phyloP scores from a whole-genome alignment of 2,888 invertebrate species.

The Melangyna quadrimaculata region DNA sequence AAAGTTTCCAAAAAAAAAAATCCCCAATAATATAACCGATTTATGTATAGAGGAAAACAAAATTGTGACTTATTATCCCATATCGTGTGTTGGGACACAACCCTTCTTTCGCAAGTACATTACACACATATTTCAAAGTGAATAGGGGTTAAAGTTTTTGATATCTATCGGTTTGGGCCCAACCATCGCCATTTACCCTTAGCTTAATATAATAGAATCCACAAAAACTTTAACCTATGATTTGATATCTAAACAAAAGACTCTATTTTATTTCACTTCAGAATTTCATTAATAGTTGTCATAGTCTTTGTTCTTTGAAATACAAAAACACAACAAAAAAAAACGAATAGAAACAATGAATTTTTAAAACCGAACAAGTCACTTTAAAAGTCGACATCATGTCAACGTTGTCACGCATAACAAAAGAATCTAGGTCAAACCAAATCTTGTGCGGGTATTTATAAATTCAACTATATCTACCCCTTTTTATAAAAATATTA shows the following conservation, averaged over 20 bases:
- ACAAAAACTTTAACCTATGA: constrained; percentile 1
- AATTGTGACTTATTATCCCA: constrained; percentile 1
- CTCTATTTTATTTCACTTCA: background rate
- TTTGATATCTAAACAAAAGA: constrained; percentile 25
- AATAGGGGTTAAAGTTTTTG: background rate
- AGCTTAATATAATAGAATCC: background rate
- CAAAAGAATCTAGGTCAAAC: constrained; percentile 40
- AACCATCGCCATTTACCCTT: background rate
- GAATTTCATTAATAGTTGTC: background rate
- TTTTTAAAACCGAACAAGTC: constrained; percentile 13
- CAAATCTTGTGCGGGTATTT: constrained; percentile 11
- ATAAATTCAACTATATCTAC: constrained; percentile 5
- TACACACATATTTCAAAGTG: background rate
- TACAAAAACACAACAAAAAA: background rate
- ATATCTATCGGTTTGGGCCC: background rate
- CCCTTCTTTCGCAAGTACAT: background rate
- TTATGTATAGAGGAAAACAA: background rate
- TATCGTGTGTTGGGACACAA: background rate
- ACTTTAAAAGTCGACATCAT: constrained; percentile 42
- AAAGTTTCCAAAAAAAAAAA: background rate
- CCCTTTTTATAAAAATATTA: constrained; percentile 9
- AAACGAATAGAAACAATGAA: background rate
- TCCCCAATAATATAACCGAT: constrained; percentile 13
- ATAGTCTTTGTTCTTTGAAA: background rate
- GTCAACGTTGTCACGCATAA: constrained; percentile 12